phyloP scores from a whole-genome alignment of 2,797 vertebrate genomes.

The Pseudotriccus pelzelni region DNA sequence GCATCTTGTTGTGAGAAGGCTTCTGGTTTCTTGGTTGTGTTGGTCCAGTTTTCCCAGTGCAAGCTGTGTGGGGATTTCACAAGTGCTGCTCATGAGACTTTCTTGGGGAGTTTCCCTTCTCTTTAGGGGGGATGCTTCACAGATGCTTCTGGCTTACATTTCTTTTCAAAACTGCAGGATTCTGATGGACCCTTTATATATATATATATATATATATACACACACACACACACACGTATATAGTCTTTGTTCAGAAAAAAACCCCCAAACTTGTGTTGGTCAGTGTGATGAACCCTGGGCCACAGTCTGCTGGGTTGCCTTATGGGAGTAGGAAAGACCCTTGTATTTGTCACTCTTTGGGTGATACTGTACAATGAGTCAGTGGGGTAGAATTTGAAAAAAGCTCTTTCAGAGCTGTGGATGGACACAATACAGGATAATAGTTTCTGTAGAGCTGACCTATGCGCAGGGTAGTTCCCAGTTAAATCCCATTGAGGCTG shows the following conservation, averaged over 20 bases:
- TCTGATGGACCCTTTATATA: background rate
- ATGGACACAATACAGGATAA: background rate
- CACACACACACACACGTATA: too few species aligned
- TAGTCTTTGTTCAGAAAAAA: background rate
- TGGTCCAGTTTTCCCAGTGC: background rate
- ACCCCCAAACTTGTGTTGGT: background rate
- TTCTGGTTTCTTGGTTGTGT: background rate
- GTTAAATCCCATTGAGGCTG: background rate
- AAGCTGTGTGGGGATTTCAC: background rate
- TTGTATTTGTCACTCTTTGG: background rate
- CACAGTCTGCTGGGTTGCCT: background rate
- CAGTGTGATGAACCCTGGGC: background rate
- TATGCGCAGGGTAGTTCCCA: background rate
- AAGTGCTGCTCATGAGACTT: accelerated
- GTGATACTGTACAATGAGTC: background rate
- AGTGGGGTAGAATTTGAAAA: background rate
- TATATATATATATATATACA: too few species aligned
- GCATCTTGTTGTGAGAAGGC: accelerated
- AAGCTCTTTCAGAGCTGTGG: background rate
- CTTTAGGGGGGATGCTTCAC: background rate
- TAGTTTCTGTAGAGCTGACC: background rate
- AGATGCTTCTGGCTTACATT: background rate
- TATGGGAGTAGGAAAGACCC: background rate
- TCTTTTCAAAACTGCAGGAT: background rate
- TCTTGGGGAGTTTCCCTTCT: background rate